Conservation (phyloP, 2,113 vertebrate species). For the Corydoras maculifer region DNA sequence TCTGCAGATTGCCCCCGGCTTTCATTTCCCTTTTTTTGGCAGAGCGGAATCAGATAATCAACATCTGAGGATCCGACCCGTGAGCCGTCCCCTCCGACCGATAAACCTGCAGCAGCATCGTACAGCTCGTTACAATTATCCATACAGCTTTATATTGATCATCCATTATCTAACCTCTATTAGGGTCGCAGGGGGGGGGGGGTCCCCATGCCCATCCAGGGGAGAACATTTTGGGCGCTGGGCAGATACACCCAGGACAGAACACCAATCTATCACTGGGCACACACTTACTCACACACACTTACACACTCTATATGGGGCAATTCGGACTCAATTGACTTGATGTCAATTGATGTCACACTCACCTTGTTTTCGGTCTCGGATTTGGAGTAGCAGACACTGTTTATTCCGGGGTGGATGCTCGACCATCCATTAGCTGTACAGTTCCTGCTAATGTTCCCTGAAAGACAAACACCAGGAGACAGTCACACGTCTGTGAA, state of each 20-base stretch:
- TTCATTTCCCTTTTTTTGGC: constrained; percentile 29
- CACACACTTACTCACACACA: too few relatives aligned
- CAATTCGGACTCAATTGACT: too few relatives aligned
- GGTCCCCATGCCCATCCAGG: too few relatives aligned
- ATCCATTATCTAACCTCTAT: too few relatives aligned
- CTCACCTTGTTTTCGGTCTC: constrained; percentile 48
- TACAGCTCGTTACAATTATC: constrained; percentile 15
- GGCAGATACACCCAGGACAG: too few relatives aligned
- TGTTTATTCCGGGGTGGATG: constrained; percentile 47
- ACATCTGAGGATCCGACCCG: constrained; percentile 14
- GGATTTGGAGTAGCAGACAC: constrained; percentile 50
- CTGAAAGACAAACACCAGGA: constrained; percentile 43
- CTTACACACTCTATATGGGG: too few relatives aligned
- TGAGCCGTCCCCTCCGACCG: not conserved
- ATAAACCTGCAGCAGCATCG: not conserved
- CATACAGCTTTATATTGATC: too few relatives aligned
- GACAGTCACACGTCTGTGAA: not conserved
- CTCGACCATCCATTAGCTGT: constrained; percentile 57
- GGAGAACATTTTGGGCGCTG: too few relatives aligned
- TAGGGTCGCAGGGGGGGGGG: too few relatives aligned
- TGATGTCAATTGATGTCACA: not conserved
- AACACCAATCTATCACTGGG: too few relatives aligned
- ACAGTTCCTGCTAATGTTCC: constrained; percentile 59
- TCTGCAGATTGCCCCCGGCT: constrained; percentile 38
- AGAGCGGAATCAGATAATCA: constrained; percentile 16